Conservation (phyloP, 2,113 vertebrate species). For the Coregonus clupeaformis region DNA sequence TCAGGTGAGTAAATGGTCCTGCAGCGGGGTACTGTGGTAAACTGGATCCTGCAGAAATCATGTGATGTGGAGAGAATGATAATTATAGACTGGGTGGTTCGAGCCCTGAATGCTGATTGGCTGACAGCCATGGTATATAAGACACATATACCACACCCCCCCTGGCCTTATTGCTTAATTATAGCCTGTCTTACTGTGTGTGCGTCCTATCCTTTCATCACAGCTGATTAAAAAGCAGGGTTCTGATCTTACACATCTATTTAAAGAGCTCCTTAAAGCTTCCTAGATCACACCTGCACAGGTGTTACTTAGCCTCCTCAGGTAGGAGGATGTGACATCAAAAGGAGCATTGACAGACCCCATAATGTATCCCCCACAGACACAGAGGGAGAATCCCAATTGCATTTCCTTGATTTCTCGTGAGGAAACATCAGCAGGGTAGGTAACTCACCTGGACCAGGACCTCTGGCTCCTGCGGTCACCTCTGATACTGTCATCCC, state of each 20-base stretch:
- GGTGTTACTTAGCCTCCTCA: constrained; percentile 57
- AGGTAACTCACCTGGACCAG: constrained; percentile 71
- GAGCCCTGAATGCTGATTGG: no score
- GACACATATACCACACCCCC: no score
- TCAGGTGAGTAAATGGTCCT: constrained; percentile 78
- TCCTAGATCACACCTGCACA: constrained; percentile 64
- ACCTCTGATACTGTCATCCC: constrained; percentile 87
- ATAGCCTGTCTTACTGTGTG: constrained; percentile 15
- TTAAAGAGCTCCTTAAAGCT: constrained; percentile 27
- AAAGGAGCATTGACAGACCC: constrained; percentile 62
- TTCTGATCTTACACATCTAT: constrained; percentile 16
- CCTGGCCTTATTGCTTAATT: constrained; percentile 46
- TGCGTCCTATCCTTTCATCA: constrained; percentile 58
- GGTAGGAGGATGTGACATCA: constrained; percentile 70
- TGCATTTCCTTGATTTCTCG: no score
- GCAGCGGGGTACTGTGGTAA: constrained; percentile 67
- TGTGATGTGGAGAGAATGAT: constrained; percentile 20
- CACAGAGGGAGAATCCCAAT: no score
- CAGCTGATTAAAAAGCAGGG: constrained; percentile 64
- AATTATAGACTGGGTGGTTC: constrained; percentile 47
- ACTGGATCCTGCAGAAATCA: constrained; percentile 67
- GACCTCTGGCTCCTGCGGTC: constrained; percentile 60
- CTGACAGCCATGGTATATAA: no score
- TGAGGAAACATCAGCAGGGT: not conserved
- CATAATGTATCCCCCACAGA: not conserved